A percentile compares a stretch with the other conserved stretches of the same genome.
Evolutionary conservation across 2,113 vertebrate genomes (phyloP).

Genomic region (Phainopepla nitens): DNA sequence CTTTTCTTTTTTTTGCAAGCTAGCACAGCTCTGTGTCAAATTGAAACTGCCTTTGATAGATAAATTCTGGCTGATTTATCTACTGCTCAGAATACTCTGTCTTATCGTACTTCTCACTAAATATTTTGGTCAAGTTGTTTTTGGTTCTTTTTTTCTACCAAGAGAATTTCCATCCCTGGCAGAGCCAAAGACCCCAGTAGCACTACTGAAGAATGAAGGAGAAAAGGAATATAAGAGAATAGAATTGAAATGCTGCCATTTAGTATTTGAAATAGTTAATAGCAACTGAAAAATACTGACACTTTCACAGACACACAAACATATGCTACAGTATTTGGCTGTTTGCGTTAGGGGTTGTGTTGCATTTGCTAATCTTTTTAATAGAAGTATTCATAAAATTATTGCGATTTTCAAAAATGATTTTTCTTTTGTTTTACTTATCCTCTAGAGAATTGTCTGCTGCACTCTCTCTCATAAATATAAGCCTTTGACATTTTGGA

Average conservation of each 20-base stretch:
- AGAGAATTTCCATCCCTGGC: background rate
- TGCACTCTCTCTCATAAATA: background rate
- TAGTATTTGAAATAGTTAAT: background rate
- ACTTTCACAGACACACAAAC: background rate
- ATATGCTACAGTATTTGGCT: background rate
- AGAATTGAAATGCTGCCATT: background rate
- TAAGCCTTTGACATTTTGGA: background rate
- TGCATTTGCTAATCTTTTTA: background rate
- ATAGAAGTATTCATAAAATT: background rate
- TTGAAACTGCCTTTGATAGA: background rate
- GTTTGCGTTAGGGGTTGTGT: background rate
- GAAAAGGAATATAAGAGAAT: background rate
- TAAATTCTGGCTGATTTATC: background rate
- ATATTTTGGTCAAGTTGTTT: background rate
- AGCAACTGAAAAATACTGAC: background rate
- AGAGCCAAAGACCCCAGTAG: background rate
- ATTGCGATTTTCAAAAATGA: background rate
- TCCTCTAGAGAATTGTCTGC: background rate
- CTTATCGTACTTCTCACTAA: background rate
- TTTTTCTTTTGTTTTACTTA: background rate
- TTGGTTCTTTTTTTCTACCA: background rate
- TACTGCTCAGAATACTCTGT: background rate
- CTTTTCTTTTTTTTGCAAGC: background rate
- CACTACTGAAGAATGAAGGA: background rate
- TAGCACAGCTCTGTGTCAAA: background rate